Base-by-base conservation (phyloP, 2,113 vertebrate genomes). In the Etheostoma cragini region DNA sequence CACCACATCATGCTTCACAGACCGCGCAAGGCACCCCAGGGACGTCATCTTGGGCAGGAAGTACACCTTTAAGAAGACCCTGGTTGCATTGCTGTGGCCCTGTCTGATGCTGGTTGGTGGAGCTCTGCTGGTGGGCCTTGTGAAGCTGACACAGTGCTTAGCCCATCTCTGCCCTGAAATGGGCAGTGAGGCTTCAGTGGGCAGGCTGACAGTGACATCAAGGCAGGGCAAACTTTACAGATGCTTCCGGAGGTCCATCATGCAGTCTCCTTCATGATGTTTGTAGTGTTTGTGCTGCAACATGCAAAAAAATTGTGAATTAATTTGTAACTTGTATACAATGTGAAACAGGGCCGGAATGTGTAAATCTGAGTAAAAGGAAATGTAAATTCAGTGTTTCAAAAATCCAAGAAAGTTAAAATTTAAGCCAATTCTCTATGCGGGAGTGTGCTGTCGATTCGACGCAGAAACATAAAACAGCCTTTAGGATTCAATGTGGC, bases 11-110 rank as follows among this genome's bases (percentile, higher is more conserved):
- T 96, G 96, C 79, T 89, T 95, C 84, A 82, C 89, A 4, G 94
- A 86, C 71, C 64, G 14, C 8, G 68, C 56, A 0, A 60, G 78
- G 22, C 82, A 91, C 72, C 89, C 93, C 0, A 72, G 92, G 61
- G 89, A 94, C 0, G 95, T 89, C 76, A 93, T 95, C 77, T 69
- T 95, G 64, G 82, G 49, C 47, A 95, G 85, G 85, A 95, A 92
- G 84, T 91, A 94, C 58, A 92, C 91, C 26, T 30, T 85, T 50
- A 72, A 26, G 45, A 81, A 75, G 30, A 76, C 91, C 47, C 87
- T 96, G 84, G 85, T 92, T 15, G 95, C 94, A 10, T 71, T 96
- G 76, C 84, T 95, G 53, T 97, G 96, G 96, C 95, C 96, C 19
- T 88, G 90, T 2, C 74, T 97, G 83, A 95, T 96, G 89, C 88